Conservation (phyloP, 2,797 vertebrate species). For the Eulemur rubriventer region DNA sequence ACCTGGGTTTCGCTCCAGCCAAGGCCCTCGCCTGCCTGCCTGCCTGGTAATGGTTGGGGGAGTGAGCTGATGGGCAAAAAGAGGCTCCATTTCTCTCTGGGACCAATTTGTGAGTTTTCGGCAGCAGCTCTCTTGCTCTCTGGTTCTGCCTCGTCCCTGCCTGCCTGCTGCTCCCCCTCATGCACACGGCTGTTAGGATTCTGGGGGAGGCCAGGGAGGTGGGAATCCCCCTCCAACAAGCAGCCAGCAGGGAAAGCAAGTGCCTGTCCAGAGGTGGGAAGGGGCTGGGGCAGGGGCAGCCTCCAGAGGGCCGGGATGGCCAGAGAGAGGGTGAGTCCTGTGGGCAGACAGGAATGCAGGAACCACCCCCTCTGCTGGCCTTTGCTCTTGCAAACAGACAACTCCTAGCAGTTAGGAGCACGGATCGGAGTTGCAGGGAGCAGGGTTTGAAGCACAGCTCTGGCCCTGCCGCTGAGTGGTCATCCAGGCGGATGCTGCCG, state of each 20-base stretch:
- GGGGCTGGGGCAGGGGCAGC: background rate
- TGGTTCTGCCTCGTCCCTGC: background rate
- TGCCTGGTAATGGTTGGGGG: conserved; percentile 65
- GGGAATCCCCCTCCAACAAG: conserved; percentile 14
- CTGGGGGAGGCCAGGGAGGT: conserved; percentile 31
- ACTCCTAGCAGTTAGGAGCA: background rate
- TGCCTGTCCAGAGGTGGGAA: background rate
- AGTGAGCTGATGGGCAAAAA: conserved; percentile 69
- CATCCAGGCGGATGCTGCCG: background rate
- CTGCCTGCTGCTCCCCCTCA: conserved; percentile 18
- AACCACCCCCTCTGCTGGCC: rapidly evolving
- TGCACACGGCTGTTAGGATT: conserved; percentile 29
- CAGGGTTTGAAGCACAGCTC: background rate
- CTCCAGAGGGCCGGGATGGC: background rate
- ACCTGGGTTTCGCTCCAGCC: conserved; percentile 72
- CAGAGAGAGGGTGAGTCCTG: background rate
- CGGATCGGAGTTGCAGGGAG: background rate
- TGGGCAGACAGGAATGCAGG: background rate
- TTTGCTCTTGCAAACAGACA: background rate
- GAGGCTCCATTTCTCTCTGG: conserved; percentile 80
- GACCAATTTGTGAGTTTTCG: conserved; percentile 79
- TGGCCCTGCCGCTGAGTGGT: background rate
- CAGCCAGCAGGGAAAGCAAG: background rate
- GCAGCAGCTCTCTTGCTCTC: background rate
- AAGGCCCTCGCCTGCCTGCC: background rate